Base-by-base conservation (phyloP, 2,113 vertebrate genomes). In the Arenaria interpres region DNA sequence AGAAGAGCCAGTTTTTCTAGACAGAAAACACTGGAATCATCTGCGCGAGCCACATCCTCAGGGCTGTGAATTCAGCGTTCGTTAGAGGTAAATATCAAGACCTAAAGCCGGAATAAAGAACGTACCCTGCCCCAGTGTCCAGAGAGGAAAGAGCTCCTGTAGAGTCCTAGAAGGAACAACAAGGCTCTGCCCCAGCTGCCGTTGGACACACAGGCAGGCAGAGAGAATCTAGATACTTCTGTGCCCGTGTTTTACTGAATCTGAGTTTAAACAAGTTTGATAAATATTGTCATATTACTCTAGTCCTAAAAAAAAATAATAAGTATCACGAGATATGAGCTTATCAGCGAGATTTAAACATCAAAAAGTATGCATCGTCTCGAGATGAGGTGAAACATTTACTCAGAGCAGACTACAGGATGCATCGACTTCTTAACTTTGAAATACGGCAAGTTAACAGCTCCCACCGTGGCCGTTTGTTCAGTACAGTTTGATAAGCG, bases 71-170 rank as follows among this genome's bases (percentile, higher is more conserved):
- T 90, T 71, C 83, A 82, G 74, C 54, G 56, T 28, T 45, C 50
- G 3, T 43, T 28, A 81, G 45, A 78, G 45, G 53, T 51, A 67
- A 72, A 57, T 22, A 14, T 37, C 62, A 54, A 54, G 72, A 39
- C 10, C 75, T 66, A 59, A 63, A 91, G 68, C 51, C 20, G 28
- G 66, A 92, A 87, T 68, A 35, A 63, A 75, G 71, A 75, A 81
- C 25, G 37, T 41, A 41, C 25, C 56, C 80, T 90, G 77, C 85
- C 76, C 73, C 53, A 46, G 21, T 54, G 33, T 80, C 76, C 73
- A 54, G 0, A 54, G 90, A 68, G 72, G 87, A 95, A 93, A 97
- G 96, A 95, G 97, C 97, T 93, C 96, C 97, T 95, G 75, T 81
- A 92, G 97, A 96, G 87, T 97, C 91, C 91, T 79, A 86, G 90